Evolutionary conservation across 2,888 invertebrate species (phyloP), one percentile per base, ranked within the genome.

Genomic region (Clanis bilineata): DNA sequence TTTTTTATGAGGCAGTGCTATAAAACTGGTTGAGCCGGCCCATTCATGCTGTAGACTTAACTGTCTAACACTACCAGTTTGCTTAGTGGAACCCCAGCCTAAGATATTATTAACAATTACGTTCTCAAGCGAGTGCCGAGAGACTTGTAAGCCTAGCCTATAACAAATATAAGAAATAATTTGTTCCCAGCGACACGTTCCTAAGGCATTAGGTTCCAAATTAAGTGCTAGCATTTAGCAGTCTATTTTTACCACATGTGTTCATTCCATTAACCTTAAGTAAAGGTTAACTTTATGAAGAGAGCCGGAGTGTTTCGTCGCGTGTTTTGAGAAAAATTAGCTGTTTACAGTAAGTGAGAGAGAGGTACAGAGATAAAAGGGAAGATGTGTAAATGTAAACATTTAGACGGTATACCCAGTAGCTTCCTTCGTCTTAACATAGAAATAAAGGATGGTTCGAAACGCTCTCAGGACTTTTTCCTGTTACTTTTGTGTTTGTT

Each of bases 241-340:
- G 25, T 47, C 25, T 47, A 47, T 47, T 47, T 45, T 47, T 28
- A 47, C 47, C 47, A 15, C 25, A 28, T 47, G 47, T 28, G 47
- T 21, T 32, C 32, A 32, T 51, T 51, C 32, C 18, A 51, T 51
- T 51, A 51, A 51, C 41, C 15, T 39, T 41, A 41, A 51, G 28
- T 28, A 51, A 47, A 47, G 47, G 47, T 25, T 32, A 32, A 32
- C 32, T 28, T 51, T 25, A 47, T 25, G 10, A 21, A 12, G 0
- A 10, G 10, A 18, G 18, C 23, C n/a, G 6, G n/a, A 45, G 23
- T 45, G 23, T n/a, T 25, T 51, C 32, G 51, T 45, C 23, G 45
- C 47, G 25, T 32, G 32, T 18, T 51, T 51, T 51, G 18, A 18
- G 18, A 51, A 32, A 51, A 51, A 47, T 47, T 47, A 47, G 41